Evolutionary conservation across 2,113 vertebrate species (phyloP), one percentile per base, ranked within the genome.

Genomic region (Grantiella picta): DNA sequence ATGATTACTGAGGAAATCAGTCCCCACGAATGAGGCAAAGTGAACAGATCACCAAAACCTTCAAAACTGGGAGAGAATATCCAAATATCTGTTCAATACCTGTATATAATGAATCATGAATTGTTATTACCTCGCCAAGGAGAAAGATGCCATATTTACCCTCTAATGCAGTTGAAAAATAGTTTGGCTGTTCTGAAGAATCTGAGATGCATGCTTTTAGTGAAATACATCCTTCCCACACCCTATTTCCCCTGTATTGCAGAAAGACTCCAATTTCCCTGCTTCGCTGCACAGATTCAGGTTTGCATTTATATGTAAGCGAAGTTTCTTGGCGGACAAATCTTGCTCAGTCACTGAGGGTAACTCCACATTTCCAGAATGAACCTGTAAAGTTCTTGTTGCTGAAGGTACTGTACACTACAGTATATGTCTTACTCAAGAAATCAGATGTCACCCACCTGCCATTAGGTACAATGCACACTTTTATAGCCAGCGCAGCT

Each of bases 41-140:
- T 33, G 31, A 92, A 42, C 24, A 89, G 27, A 84, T 36, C 35
- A 75, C 12, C 28, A 75, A 70, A 87, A 66, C 12, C 12, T 42
- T 45, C 11, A 28, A 27, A 13, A 3, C 0, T 4, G 2, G 36
- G 25, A 66, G 7, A 73, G 10, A 66, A 4, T 0, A 0, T 66
- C 33, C 70, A 86, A 73, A 21, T 60, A 83, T 40, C 70, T 64
- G 7, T 63, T 69, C 38, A 82, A 64, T 49, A 33, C 6, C n/a
- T 63, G 22, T 31, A 7, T 21, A 14, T 2, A 42, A 68, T 9
- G 16, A 69, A 70, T 65, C 27, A 57, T 4, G 10, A 28, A 90
- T 53, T 40, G 11, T 8, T 44, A 6, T 66, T 28, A 29, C 15
- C 47, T 86, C 68, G 66, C 11, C 14, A 54, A 21, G 52, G 29